Base-by-base conservation (phyloP, 2,888 invertebrate genomes). In the Drosophila meridiana region DNA sequence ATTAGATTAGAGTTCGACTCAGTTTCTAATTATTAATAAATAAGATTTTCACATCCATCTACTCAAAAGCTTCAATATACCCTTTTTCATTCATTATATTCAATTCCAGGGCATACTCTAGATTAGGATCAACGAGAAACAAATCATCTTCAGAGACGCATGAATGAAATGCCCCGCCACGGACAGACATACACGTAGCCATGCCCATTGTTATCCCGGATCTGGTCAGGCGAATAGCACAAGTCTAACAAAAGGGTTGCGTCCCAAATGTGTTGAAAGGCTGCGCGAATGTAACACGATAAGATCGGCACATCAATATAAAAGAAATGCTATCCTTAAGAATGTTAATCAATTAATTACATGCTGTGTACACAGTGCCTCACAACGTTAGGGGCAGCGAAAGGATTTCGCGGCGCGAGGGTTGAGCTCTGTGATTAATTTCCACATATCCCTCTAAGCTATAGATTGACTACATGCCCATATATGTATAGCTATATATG, bases 291-390 rank as follows among this genome's bases (percentile, higher is more conserved):
- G 84, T 84, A 85, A 87, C 70, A 67, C 76, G 86, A 86, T 86
- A 86, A 87, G 85, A 86, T 86, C 86, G 83, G 58, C 82, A 73
- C 84, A 86, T 83, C 84, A 85, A 85, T 83, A 80, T 74, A 67
- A 62, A 71, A 63, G 74, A 74, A 83, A 83, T 78, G 82, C 75
- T 83, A 80, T 89, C 87, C 85, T 79, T 88, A 89, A 89, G 88
- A 77, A 88, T 78, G 84, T 89, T 91, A 89, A 91, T 91, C 90
- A 91, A 91, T 91, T 91, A 91, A 91, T 91, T 91, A 87, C 91
- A 90, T 85, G 91, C 91, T 90, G 91, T 78, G 91, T 78, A 66
- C 70, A 59, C 69, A 73, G 55, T 55, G 43, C 52, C 34, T 52
- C 43, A 9, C 28, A 4, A 47, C 28, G 20, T 26, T 40, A 73